Conservation (phyloP, 2,797 vertebrate genomes). For the Uromys caudimaculatus region DNA sequence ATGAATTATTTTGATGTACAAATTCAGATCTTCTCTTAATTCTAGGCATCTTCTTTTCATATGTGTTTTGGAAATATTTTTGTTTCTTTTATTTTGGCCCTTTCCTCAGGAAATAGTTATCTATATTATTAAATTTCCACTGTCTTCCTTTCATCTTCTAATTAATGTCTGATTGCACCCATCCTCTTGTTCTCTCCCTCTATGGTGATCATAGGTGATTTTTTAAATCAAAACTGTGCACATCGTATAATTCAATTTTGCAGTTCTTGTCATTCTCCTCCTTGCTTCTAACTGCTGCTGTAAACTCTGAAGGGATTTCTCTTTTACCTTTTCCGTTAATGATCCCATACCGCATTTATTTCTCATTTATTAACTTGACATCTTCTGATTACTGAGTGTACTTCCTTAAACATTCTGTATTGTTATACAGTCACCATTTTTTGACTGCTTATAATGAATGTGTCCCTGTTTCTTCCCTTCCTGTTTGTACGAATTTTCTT, state of each 20-base stretch:
- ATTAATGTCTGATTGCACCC: background rate
- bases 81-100: background rate
- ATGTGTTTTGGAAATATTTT: slow-evolving; percentile 10
- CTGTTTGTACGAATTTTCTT: background rate
- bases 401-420: background rate
- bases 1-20: slow-evolving; percentile 6
- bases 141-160: background rate
- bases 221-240: background rate
- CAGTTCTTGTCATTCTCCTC: background rate
- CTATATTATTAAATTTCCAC: background rate
- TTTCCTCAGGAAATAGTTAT: background rate
- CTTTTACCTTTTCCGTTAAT: background rate
- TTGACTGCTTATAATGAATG: background rate
- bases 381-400: background rate
- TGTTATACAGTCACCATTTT: background rate
- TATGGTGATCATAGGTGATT: background rate
- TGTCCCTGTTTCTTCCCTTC: background rate
- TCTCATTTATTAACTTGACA: background rate
- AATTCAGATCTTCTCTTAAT: background rate
- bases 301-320: background rate
- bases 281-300: background rate
- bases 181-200: slow-evolving; percentile 32
- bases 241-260: background rate
- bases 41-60: background rate
- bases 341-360: background rate